Base-by-base conservation (phyloP, 1,140 invertebrate species). In the Calephelis nemesis region DNA sequence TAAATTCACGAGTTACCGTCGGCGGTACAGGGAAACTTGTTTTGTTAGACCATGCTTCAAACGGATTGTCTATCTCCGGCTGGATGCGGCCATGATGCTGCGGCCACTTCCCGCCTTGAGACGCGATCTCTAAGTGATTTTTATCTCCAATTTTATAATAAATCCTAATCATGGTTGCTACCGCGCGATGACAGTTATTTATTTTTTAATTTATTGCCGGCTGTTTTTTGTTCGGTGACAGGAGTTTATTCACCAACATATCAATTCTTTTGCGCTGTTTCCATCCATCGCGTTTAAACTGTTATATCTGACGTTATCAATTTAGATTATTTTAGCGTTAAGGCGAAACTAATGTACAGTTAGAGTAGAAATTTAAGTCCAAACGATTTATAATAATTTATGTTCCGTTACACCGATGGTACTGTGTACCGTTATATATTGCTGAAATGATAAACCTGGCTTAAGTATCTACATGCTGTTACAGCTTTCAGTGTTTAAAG, bases 291-390 rank as follows among this genome's bases (percentile, higher is more conserved):
- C 82, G 76, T 81, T 76, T 73, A 75, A 79, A 71, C 74, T 75
- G 73, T 84, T 83, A 79, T 81, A 87, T 87, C 84, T 83, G 87
- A 87, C 75, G 83, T 90, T 89, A 91, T 90, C 85, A 90, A 81
- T 85, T 85, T 91, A 92, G 91, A 91, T 92, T 92, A 92, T 92
- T 92, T 92, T 90, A 92, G 91, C 83, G 75, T 87, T 92, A 92
- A 92, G 92, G 90, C 92, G 91, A 92, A 92, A 92, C 89, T 92
- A 92, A 92, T 92, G 90, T 92, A 92, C 92, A 92, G 92, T 92
- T 91, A 91, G 87, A 92, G 88, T 92, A 92, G 92, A 90, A 85
- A 87, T 81, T 90, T 91, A 91, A 91, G 88, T 92, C 87, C 87
- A 90, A 91, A 85, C 84, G 68, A 89, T 81, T 87, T 88, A 85